Evolutionary conservation across 1,140 invertebrate genomes (phyloP).

Genomic region (Tenebrio molitor): DNA sequence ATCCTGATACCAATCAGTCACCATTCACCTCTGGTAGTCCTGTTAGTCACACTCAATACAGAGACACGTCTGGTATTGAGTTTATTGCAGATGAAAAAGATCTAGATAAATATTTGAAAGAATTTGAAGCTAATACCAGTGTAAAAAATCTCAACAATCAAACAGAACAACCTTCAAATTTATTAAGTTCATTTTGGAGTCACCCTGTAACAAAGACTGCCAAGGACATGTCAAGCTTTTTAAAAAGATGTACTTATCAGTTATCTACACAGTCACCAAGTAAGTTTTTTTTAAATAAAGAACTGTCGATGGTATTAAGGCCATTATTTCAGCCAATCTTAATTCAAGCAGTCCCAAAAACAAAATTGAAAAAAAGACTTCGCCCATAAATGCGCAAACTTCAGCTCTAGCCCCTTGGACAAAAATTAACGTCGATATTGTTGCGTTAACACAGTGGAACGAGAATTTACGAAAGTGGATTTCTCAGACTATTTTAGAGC

Average conservation of each 20-base stretch:
- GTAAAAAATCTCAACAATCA: slow-evolving; percentile 53
- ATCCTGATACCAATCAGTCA: slow-evolving; percentile 29
- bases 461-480: slow-evolving; percentile 83
- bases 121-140: slow-evolving; percentile 57
- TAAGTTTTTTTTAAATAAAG: slow-evolving; percentile 59
- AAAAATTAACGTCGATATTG: slow-evolving; percentile 73
- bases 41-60: slow-evolving; percentile 50
- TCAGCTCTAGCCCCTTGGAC: slow-evolving; percentile 72
- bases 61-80: slow-evolving; percentile 63
- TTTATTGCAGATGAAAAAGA: slow-evolving; percentile 68
- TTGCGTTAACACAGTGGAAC: slow-evolving; percentile 76
- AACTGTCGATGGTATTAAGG: neutral
- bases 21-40: slow-evolving; percentile 53
- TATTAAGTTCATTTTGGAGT: slow-evolving; percentile 71
- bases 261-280: slow-evolving; percentile 69
- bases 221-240: slow-evolving; percentile 69
- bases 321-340: slow-evolving; percentile 50
- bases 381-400: slow-evolving; percentile 66
- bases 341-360: slow-evolving; percentile 65
- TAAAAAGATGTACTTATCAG: slow-evolving; percentile 71
- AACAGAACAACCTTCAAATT: slow-evolving; percentile 53
- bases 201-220: slow-evolving; percentile 70
- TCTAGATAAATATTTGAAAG: slow-evolving; percentile 66
- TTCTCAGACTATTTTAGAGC: slow-evolving; percentile 80
- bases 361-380: slow-evolving; percentile 68